Evolutionary conservation across 2,113 vertebrate species (phyloP).

Genomic region (Gallinago undulata): DNA sequence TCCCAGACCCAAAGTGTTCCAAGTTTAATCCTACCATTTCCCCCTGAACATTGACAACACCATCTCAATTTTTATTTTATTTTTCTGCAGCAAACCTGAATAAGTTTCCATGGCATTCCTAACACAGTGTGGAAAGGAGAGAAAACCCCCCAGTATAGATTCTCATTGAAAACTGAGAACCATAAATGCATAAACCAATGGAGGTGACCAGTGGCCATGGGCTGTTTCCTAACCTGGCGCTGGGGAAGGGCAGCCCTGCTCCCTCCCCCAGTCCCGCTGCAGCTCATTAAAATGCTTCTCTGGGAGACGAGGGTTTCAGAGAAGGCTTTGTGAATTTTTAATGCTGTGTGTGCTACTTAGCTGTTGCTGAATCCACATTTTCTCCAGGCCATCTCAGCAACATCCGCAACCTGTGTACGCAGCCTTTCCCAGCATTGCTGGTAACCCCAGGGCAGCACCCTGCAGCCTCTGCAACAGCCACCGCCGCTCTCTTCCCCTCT

Average conservation of each 20-base stretch:
- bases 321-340: constrained; percentile 59
- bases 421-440: background rate
- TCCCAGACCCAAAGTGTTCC: background rate
- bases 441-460: background rate
- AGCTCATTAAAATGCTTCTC: background rate
- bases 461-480: background rate
- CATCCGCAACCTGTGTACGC: background rate
- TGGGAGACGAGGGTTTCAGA: background rate
- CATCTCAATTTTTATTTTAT: background rate
- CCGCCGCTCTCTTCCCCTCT: background rate
- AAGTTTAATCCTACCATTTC: background rate
- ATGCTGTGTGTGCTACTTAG: background rate
- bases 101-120: background rate
- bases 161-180: background rate
- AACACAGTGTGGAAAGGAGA: background rate
- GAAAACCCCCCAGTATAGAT: background rate
- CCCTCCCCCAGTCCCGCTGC: background rate
- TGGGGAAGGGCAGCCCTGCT: background rate
- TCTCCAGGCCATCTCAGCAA: background rate
- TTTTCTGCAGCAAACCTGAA: background rate
- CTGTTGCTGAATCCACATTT: constrained; percentile 45
- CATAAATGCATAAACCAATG: background rate
- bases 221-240: background rate
- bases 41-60: background rate
- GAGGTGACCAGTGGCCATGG: too few species aligned